Conservation (phyloP, 2,797 vertebrate genomes). For the Emys orbicularis region DNA sequence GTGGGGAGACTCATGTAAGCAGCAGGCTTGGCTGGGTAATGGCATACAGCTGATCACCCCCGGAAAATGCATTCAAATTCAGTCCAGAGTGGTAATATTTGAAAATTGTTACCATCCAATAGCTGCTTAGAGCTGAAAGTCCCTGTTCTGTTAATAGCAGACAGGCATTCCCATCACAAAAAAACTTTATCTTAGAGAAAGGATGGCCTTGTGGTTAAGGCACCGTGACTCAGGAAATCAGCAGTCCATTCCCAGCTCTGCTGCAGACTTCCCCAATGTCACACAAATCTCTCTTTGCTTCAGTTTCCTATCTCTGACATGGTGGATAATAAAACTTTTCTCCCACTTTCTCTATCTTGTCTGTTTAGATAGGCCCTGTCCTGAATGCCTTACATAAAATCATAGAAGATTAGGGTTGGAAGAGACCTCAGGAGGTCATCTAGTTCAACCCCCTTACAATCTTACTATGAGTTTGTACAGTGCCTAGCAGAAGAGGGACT, state of each 20-base stretch:
- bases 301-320: background rate
- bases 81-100: background rate
- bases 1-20: background rate
- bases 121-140: background rate
- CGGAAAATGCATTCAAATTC: background rate
- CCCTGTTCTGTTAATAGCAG: background rate
- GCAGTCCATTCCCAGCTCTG: background rate
- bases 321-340: background rate
- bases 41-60: background rate
- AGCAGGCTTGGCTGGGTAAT: background rate
- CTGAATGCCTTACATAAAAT: no score
- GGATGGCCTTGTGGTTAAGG: no score
- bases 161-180: background rate
- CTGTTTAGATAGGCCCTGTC: background rate
- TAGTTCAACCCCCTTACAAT: no score
- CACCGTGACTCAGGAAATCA: no score
- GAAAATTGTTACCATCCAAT: background rate
- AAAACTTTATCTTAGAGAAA: background rate
- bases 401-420: no score
- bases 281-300: background rate
- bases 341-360: background rate
- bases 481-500: constrained; percentile 57
- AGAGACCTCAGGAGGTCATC: no score
- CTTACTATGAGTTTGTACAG: background rate
- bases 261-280: background rate